Base-by-base conservation (phyloP, 2,797 vertebrate genomes). In the Peromyscus eremicus region DNA sequence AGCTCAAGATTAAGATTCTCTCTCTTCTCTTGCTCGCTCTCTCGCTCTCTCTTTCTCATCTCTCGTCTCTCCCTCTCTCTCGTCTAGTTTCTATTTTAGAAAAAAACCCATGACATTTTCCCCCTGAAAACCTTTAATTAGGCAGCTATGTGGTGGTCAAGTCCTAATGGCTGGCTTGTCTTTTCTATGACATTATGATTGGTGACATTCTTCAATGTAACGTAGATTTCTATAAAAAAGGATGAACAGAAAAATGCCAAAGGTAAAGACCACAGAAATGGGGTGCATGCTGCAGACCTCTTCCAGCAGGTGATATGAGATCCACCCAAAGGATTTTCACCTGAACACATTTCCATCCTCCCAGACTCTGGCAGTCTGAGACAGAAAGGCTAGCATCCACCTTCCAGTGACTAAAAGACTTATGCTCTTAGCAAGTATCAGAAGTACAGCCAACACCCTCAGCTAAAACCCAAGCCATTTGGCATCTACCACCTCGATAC, bases 271-370 rank as follows among this genome's bases (percentile, higher is more conserved):
- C 40, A 16, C 34, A 49, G 11, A 89, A 93, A 82, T 6, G 6
- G 10, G 4, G 1, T 70, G 5, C 12, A 5, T 55, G 25, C 46
- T 5, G 17, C 37, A 80, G 75, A 49, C 21, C 32, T 68, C 71
- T 14, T 32, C 14, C 21, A 94, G 19, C 11, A 75, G 12, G 25
- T 60, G 17, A 12, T 43, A 73, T n/a, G 43, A 91, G 17, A 82
- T 21, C 34, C 32, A 37, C 7, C 37, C 4, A 70, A 49, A 64
- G n/a, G 29, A 81, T 46, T 2, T 79, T 14, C 0, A 0, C 40
- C n/a, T 46, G 25, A 64, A 84, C 10, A 2, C 8, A 14, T 0
- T 8, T 3, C 0, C 40, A 40, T 68, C n/a, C 46, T 52, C 37
- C 71, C 34, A 90, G 17, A n/a, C 21, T 8, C n/a, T 46, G 84